Conservation (phyloP, 2,888 invertebrate genomes). For the Cephus nigrinus region DNA sequence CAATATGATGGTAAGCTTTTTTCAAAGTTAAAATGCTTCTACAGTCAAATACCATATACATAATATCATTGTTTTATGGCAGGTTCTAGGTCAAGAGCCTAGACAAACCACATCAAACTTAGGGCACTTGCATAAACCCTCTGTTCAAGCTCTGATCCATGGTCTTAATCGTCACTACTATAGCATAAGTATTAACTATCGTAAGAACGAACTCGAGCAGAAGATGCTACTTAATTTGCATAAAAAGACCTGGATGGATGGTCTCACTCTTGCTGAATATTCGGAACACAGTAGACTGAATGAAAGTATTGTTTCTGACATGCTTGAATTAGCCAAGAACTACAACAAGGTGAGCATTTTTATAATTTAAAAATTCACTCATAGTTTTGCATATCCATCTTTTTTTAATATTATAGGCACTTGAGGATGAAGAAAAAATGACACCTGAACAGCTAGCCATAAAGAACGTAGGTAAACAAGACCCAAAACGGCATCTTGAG, state of each 20-base stretch:
- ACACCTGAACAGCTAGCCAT: conserved; percentile 98
- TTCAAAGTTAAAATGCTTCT: neutral
- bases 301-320: conserved; percentile 93
- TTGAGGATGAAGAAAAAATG: conserved; percentile 99
- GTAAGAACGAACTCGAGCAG: conserved; percentile 98
- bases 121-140: conserved; percentile 98
- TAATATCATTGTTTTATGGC: neutral
- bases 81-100: conserved; percentile 92
- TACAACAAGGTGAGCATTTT: conserved; percentile 82
- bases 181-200: conserved; percentile 99
- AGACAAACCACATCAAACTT: conserved; percentile 98
- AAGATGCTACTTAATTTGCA: conserved; percentile 99
- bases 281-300: conserved; percentile 93
- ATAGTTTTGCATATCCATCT: neutral
- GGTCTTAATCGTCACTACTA: conserved; percentile 99
- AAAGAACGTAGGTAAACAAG: conserved; percentile 99
- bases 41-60: neutral
- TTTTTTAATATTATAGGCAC: conserved; percentile 70
- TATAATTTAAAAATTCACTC: neutral
- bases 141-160: conserved; percentile 98
- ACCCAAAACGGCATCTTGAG: conserved; percentile 98
- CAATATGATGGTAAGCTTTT: conserved; percentile 89
- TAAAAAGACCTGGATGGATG: conserved; percentile 99
- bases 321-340: conserved; percentile 97
- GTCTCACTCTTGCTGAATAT: conserved; percentile 90